Evolutionary conservation across 2,113 vertebrate species (phyloP).

Genomic region (Sylvietta virens): DNA sequence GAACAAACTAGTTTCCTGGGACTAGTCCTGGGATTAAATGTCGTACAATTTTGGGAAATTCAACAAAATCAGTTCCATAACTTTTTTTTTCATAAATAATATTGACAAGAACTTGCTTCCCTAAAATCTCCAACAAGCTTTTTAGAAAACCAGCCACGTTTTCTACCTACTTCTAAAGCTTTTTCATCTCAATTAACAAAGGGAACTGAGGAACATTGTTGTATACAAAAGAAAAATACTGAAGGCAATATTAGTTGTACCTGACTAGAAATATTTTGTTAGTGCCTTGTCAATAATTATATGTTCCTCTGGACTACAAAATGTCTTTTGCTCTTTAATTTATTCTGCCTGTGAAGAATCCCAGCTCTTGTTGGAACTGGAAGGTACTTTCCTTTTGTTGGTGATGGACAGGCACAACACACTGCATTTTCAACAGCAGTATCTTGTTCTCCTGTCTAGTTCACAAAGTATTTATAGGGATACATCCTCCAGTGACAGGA

Average conservation of each 20-base stretch:
- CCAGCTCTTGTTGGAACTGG: neutral
- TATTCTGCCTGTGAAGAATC: neutral
- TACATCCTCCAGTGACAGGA: neutral
- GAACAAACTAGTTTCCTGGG: neutral
- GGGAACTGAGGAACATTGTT: neutral
- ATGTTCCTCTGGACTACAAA: neutral
- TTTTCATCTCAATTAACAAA: neutral
- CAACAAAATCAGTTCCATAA: neutral
- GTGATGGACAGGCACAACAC: neutral
- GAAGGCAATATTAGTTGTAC: neutral
- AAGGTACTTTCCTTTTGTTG: neutral
- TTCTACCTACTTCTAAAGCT: neutral
- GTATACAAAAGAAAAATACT: neutral
- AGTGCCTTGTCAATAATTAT: neutral
- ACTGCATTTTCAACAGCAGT: fast-evolving
- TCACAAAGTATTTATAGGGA: neutral
- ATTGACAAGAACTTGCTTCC: neutral
- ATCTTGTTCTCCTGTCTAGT: neutral
- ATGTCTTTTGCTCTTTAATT: neutral
- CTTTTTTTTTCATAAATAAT: neutral
- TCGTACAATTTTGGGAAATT: neutral
- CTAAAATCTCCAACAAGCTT: neutral
- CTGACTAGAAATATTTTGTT: neutral
- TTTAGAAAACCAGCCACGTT: neutral
- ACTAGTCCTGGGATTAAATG: neutral